Base-by-base conservation (phyloP, 2,797 vertebrate species). In the Malurus leucopterus region DNA sequence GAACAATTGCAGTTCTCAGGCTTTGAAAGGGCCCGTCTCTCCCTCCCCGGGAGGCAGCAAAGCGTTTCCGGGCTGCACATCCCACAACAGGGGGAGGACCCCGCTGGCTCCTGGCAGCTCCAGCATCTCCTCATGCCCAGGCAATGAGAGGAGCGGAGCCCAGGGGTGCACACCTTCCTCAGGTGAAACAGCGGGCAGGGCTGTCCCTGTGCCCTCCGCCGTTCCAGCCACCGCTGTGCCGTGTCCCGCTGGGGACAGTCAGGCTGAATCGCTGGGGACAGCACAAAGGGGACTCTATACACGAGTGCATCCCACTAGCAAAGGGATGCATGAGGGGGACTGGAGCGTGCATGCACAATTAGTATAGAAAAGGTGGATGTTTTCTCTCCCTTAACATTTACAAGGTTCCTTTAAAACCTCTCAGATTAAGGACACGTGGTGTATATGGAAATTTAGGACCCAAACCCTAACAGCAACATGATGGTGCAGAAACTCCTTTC, bases 31-130 rank as follows among this genome's bases (percentile, higher is more conserved):
- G 32, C 38, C 54, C 3, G 1, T 77, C 53, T 15, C 26, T 32
- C 68, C 34, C 62, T 44, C 32, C 34, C 43, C 2, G 1, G 44
- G 67, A 74, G 64, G 81, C 30, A 1, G 36, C 0, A 0, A 21
- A 34, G 47, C 14, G 0, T 50, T 72, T 54, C 72, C 51, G 23
- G 2, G 6, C 84, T 38, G 40, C 41, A 13, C 44, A 6, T 38
- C 49, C 36, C 47, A 26, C 23, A 17, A 1, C 32, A 22, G 7
- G 1, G 0, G 24, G 34, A 26, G 8, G 9, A 47, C 19, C 55
- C 10, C 1, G 9, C 46, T n/a, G 57, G 46, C 30, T 59, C 32
- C 30, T 0, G 17, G 55, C 76, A 61, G 26, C 63, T 59, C 47
- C 82, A 30, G 40, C 19, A 3, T 15, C 69, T 49, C 40, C 62